Evolutionary conservation across 92 coral and sea anemone species (phyloP), one percentile per base, ranked within the genome.

Genomic region (Porites rus): DNA sequence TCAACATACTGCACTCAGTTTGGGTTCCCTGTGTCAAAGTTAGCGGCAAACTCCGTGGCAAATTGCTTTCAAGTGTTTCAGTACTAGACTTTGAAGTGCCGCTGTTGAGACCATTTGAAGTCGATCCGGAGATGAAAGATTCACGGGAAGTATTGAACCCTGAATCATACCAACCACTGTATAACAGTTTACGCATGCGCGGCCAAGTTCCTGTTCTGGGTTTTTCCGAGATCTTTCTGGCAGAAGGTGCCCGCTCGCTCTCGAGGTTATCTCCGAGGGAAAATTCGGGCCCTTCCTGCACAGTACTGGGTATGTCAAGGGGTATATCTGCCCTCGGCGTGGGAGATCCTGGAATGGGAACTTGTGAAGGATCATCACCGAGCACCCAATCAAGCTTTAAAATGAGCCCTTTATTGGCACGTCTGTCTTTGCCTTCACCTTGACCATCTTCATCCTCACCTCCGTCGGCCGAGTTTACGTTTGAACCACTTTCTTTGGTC

Each of bases 311-410:
- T 66, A 63, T 53, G 12, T 53, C 38, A 81, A 69, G 18, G 5
- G 77, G 76, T 38, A 19, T 24, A 14, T 66, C 84, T 52, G 6
- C 6, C 5, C 43, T 62, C 18, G 54, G 54, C 61, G 86, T 53
- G 69, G 86, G 77, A 1, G 77, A 81, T 7, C 69, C 87, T 19
- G 87, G 80, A 19, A 84, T 75, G 10, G 63, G 74, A 20, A 84
- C 24, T 46, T 84, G 72, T 46, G 81, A 84, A 2, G 87, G 87
- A 18, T 84, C 87, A 74, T 84, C 87, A 7, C 87, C 87, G 8
- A 84, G 54, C 1, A 84, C 54, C 87, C 87, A 84, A 38, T 84
- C 87, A 51, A 84, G 60, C 38, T 51, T 74, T 60, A 62, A 61
- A 9, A 80, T 84, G n/a, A 69, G 50, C 46, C 14, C 65, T 70